Evolutionary conservation across 2,888 invertebrate species (phyloP).

Genomic region (Plagodis pulveraria): DNA sequence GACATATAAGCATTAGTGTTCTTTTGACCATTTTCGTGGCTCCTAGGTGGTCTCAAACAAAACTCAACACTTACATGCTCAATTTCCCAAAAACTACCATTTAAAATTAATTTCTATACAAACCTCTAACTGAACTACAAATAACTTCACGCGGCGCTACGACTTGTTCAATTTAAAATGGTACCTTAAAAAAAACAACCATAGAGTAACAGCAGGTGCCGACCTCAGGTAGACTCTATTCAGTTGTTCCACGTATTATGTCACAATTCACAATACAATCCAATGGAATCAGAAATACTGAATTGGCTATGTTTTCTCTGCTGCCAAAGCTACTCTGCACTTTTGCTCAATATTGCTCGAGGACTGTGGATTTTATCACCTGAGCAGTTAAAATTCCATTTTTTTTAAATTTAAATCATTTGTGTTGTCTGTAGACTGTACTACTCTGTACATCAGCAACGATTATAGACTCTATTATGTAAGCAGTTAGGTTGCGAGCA

Average conservation of each 20-base stretch:
- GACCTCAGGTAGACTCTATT: slow-evolving; percentile 72
- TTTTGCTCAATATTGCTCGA: not conserved
- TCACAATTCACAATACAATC: slow-evolving; percentile 41
- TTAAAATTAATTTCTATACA: slow-evolving; percentile 41
- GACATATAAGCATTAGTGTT: not conserved
- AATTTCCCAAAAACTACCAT: slow-evolving; percentile 42
- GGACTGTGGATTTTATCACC: slow-evolving; percentile 1
- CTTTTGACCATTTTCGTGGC: not conserved
- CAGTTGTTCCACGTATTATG: slow-evolving; percentile 61
- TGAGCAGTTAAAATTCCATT: not conserved
- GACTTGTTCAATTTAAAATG: slow-evolving; percentile 51
- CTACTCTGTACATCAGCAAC: not conserved
- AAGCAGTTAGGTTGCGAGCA: slow-evolving; percentile 34
- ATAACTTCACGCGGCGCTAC: slow-evolving; percentile 75
- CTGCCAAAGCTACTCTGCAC: slow-evolving; percentile 29
- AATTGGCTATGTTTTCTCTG: slow-evolving; percentile 41
- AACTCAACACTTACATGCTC: slow-evolving; percentile 25
- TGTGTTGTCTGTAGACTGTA: not conserved
- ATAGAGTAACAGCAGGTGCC: slow-evolving; percentile 67
- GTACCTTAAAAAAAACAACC: slow-evolving; percentile 35
- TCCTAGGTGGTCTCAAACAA: slow-evolving; percentile 33
- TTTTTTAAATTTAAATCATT: not conserved
- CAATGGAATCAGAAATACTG: slow-evolving; percentile 29
- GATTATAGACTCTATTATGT: slow-evolving; percentile 3
- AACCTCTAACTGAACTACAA: slow-evolving; percentile 39